Conservation (phyloP, 2,113 vertebrate species). For the Anarhynchus alexandrinus region DNA sequence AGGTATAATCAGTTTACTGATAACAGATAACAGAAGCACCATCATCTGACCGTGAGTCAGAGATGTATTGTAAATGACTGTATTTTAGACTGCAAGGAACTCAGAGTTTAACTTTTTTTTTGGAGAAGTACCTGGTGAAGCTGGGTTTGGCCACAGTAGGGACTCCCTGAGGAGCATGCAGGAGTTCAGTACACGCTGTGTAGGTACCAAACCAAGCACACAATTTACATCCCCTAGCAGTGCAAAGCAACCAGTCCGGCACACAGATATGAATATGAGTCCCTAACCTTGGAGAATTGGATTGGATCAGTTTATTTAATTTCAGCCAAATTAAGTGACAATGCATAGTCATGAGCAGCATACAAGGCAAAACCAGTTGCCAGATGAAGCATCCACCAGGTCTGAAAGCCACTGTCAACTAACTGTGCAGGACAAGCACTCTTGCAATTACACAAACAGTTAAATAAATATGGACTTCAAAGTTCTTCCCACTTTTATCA, state of each 20-base stretch:
- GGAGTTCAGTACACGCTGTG: not conserved
- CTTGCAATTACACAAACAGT: not conserved
- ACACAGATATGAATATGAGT: not conserved
- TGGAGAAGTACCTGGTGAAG: not conserved
- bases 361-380: not conserved
- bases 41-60: not conserved
- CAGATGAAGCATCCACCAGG: not conserved
- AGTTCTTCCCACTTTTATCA: not conserved
- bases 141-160: not conserved
- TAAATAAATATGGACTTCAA: not conserved
- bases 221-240: not conserved
- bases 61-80: not conserved
- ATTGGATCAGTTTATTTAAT: not conserved
- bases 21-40: not conserved
- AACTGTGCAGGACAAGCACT: not conserved
- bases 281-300: not conserved
- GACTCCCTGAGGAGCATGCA: not conserved
- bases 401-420: not conserved
- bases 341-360: not conserved
- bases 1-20: not conserved
- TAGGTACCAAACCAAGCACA: not conserved
- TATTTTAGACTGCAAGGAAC: not conserved
- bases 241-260: not conserved
- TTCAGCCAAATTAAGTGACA: constrained; percentile 30
- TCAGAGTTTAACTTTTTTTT: not conserved